phyloP scores from a whole-genome alignment of 2,797 vertebrate species.

The Euthynnus affinis region DNA sequence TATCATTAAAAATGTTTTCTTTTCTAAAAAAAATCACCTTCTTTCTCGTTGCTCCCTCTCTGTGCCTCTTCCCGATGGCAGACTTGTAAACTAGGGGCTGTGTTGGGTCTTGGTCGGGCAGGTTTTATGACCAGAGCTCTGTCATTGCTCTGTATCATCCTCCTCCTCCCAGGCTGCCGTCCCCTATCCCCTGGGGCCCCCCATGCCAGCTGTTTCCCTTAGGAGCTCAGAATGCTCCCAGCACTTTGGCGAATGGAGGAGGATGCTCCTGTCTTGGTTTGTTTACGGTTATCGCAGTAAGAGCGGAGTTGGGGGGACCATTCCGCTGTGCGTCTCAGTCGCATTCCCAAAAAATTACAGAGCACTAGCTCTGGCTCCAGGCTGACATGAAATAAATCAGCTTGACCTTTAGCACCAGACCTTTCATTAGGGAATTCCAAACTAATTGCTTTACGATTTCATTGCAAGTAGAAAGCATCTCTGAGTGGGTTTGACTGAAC shows the following conservation, averaged over 20 bases:
- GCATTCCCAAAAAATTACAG: slow-evolving; percentile 87
- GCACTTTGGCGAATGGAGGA: slow-evolving; percentile 64
- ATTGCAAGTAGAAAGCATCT: slow-evolving; percentile 59
- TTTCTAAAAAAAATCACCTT: neutral
- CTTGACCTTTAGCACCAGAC: slow-evolving; percentile 78
- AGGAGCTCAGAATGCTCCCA: slow-evolving; percentile 53
- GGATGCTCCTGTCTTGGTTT: slow-evolving; percentile 59
- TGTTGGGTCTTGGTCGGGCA: slow-evolving; percentile 82
- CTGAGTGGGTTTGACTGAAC: slow-evolving; percentile 39
- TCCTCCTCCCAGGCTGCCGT: slow-evolving; percentile 43
- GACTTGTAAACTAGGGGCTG: slow-evolving; percentile 70
- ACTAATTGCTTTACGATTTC: slow-evolving; percentile 82
- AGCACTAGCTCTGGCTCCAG: slow-evolving; percentile 70
- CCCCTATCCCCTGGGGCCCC: slow-evolving; percentile 31
- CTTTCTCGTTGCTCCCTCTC: neutral
- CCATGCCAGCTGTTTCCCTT: slow-evolving; percentile 79
- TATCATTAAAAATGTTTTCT: neutral
- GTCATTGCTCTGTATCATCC: slow-evolving; percentile 68
- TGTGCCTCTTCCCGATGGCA: slow-evolving; percentile 43
- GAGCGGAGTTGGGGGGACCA: slow-evolving; percentile 13
- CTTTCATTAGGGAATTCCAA: slow-evolving; percentile 81
- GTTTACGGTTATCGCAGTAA: slow-evolving; percentile 70
- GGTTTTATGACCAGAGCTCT: slow-evolving; percentile 80
- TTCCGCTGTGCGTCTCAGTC: slow-evolving; percentile 50
- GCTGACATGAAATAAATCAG: slow-evolving; percentile 75